Base-by-base conservation (phyloP, 2,113 vertebrate genomes). In the Geothlypis trichas region DNA sequence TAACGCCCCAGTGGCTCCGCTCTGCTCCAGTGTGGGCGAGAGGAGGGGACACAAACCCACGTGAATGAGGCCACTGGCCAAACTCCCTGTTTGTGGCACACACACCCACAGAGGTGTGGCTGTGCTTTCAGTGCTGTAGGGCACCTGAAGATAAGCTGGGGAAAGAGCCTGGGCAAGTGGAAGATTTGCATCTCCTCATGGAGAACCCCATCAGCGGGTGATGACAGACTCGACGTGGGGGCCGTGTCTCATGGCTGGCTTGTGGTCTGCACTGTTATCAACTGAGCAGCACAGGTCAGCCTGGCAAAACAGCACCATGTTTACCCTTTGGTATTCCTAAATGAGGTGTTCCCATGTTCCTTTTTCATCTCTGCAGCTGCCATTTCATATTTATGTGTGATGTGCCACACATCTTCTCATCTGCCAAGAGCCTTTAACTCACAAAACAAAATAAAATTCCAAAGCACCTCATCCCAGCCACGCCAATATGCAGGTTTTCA, bases 231-330 rank as follows among this genome's bases (percentile, higher is more conserved):
- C 3, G 2, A n/a, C 0, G 0, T 7, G 24, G 47, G 44, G n/a
- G 39, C 41, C 2, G 1, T 2, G 28, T 31, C 23, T 37, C 73
- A 15, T 0, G 7, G 82, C 39, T 86, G 79, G 63, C 63, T 65
- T 0, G 0, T 19, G 46, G 44, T 30, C 58, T 2, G 0, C 0
- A 0, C n/a, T 21, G 13, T n/a, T 22, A 28, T 27, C 15, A 4
- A 16, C 62, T 13, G 27, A 71, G 35, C 37, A 57, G 35, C 30
- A n/a, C 35, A n/a, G 44, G 28, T 28, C 62, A 63, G 59, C 3
- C 3, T 39, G 19, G 58, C 31, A 47, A 66, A 81, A 37, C 6
- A 42, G 31, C 68, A 87, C 21, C 26, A 7, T 1, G 0, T 17
- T 33, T 72, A 42, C 35, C n/a, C 78, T 54, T 81, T 61, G 47